Percentiles rank a stretch among this genome's conserved stretches.
Evolutionary conservation across 2,113 vertebrate genomes (phyloP).

Genomic region (Phainopepla nitens): DNA sequence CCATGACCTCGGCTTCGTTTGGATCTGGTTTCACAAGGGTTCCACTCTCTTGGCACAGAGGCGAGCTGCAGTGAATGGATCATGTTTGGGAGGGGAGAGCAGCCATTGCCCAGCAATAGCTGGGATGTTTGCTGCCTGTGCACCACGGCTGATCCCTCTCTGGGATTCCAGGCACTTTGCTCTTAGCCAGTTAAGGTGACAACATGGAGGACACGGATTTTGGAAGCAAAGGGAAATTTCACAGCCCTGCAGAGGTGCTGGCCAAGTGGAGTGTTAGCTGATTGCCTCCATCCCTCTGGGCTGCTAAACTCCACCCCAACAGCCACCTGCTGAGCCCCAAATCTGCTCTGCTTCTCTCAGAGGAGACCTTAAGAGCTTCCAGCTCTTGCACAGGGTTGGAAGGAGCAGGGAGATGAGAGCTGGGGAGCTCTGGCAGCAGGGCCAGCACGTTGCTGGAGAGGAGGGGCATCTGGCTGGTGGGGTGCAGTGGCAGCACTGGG

Average conservation of each 20-base stretch:
- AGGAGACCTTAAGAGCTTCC: neutral
- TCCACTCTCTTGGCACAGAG: slow-evolving; percentile 28
- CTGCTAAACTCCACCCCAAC: neutral
- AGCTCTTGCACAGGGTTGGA: neutral
- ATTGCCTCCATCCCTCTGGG: neutral
- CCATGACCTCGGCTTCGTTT: slow-evolving; percentile 40
- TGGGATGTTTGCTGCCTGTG: neutral
- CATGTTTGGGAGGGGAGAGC: slow-evolving; percentile 17
- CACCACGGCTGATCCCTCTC: neutral
- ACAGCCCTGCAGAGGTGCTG: neutral
- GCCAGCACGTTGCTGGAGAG: accelerated
- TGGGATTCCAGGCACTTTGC: neutral
- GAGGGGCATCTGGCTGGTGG: neutral
- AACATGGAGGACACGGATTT: accelerated
- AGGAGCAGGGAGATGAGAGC: neutral
- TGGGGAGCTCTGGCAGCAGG: neutral
- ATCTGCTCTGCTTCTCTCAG: neutral
- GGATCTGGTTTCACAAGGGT: slow-evolving; percentile 62
- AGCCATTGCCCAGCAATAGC: slow-evolving; percentile 13
- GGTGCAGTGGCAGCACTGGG: accelerated
- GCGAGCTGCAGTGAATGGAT: slow-evolving; percentile 1
- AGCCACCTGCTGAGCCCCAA: neutral
- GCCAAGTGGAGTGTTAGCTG: neutral
- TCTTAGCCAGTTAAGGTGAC: neutral
- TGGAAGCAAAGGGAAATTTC: neutral